Evolutionary conservation across 1,140 invertebrate genomes (phyloP).

Genomic region (Drosophila lacteicornis): DNA sequence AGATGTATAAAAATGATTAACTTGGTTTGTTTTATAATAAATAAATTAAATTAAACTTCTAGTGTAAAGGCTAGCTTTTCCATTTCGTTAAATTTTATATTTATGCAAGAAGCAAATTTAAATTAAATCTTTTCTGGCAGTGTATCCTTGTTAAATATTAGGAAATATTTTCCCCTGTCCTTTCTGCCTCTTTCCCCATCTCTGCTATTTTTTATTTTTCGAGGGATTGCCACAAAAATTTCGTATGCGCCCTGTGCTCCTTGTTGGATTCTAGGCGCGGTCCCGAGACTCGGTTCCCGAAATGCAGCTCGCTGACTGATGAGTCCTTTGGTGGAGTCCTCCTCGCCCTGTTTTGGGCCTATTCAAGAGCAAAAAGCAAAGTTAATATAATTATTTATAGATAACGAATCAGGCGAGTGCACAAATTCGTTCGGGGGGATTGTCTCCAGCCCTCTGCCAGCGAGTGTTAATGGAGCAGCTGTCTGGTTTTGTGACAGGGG

Average conservation of each 20-base stretch:
- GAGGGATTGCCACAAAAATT: conserved; percentile 47
- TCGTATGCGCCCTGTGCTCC: conserved; percentile 38
- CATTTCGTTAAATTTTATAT: background rate
- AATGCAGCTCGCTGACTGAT: conserved; percentile 48
- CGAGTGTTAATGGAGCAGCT: conserved; percentile 48
- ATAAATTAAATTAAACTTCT: background rate
- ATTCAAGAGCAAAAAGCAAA: conserved; percentile 71
- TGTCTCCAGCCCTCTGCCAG: conserved; percentile 5
- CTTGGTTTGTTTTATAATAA: too few species aligned
- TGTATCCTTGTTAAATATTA: conserved; percentile 11
- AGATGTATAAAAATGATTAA: background rate
- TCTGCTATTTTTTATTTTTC: conserved; percentile 11
- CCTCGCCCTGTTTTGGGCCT: conserved; percentile 27
- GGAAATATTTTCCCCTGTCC: background rate
- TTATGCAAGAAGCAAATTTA: background rate
- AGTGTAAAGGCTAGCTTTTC: background rate
- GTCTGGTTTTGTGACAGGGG: conserved; percentile 42
- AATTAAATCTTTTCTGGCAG: background rate
- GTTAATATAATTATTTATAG: conserved; percentile 82
- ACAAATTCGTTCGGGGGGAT: conserved; percentile 59
- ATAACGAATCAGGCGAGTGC: conserved; percentile 80
- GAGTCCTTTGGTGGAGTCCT: conserved; percentile 27
- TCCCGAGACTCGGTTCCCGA: conserved; percentile 28
- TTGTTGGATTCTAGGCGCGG: conserved; percentile 36
- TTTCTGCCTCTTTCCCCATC: background rate